These are phyloP conservation scores for Drosophila equinoxialis DNA, from an alignment of 1,140 invertebrate species.

Conservation along the genomic window DNA sequence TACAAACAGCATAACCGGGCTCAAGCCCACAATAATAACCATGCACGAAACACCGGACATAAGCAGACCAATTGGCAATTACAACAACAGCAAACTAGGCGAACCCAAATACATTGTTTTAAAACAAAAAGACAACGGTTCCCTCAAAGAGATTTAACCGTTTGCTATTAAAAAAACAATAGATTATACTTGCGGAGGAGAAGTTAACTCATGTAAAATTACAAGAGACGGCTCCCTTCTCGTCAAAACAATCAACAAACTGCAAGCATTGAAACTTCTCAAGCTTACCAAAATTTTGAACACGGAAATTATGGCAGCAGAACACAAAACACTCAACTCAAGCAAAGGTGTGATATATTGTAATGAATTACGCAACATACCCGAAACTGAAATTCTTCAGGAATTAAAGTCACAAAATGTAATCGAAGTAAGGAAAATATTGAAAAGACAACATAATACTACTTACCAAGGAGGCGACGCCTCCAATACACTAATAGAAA, in stretches of 20 bases:
- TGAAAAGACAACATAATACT: too few species aligned
- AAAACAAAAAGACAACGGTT: neutral
- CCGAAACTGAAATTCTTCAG: too few species aligned
- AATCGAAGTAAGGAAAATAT: too few species aligned
- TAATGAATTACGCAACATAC: too few species aligned
- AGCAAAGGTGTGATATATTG: slow-evolving; percentile 3
- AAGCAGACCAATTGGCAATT: neutral
- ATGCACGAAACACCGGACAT: too few species aligned
- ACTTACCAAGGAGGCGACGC: too few species aligned
- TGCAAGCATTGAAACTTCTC: slow-evolving; percentile 5
- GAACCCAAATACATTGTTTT: slow-evolving; percentile 12
- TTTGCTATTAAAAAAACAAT: too few species aligned
- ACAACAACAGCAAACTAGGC: slow-evolving; percentile 30
- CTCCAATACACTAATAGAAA: too few species aligned
- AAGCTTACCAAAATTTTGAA: slow-evolving; percentile 2
- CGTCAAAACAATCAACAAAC: slow-evolving; percentile 10
- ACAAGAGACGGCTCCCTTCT: slow-evolving; percentile 8
- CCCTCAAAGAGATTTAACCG: slow-evolving; percentile 1
- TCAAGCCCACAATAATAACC: too few species aligned
- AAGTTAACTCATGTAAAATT: slow-evolving; percentile 11
- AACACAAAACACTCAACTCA: slow-evolving; percentile 13
- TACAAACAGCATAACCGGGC: too few species aligned
- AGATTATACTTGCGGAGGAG: too few species aligned
- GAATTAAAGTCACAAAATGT: too few species aligned
- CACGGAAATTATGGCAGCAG: neutral